phyloP scores from a whole-genome alignment of 2,113 vertebrate species.

The Oryzias woworae region DNA sequence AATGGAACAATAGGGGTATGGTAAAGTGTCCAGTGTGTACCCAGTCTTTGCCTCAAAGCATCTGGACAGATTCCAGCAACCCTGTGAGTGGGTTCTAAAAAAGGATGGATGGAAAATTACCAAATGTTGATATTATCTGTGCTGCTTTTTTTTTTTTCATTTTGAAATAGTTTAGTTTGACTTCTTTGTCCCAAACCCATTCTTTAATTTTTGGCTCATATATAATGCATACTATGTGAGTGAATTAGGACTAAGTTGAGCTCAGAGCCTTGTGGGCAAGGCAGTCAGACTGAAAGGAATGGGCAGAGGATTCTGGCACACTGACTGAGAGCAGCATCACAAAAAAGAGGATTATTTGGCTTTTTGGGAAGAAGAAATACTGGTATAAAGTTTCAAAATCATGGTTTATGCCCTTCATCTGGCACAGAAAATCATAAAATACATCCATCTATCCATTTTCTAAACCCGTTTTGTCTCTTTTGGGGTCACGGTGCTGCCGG shows the following conservation, averaged over 20 bases:
- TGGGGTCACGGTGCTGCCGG: too few relatives aligned
- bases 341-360: conserved; percentile 55
- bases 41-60: too few relatives aligned
- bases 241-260: conserved; percentile 62
- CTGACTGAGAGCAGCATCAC: conserved; percentile 60
- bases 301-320: conserved; percentile 47
- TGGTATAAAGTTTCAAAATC: conserved; percentile 30
- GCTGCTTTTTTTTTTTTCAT: conserved; percentile 30
- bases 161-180: conserved; percentile 59
- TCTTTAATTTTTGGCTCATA: conserved; percentile 69
- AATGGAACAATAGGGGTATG: too few relatives aligned
- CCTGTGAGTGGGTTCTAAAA: too few relatives aligned
- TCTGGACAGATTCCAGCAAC: too few relatives aligned
- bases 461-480: not conserved
- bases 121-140: conserved; percentile 44
- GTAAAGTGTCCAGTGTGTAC: too few relatives aligned
- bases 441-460: conserved; percentile 6
- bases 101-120: not conserved
- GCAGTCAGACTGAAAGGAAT: conserved; percentile 49
- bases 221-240: conserved; percentile 77
- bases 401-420: conserved; percentile 34
- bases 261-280: conserved; percentile 57
- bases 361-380: conserved; percentile 42
- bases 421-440: conserved; percentile 23
- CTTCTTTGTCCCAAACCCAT: conserved; percentile 60